These are phyloP conservation scores for Podarcis muralis DNA, from an alignment of 2,113 vertebrate species.

Conservation along the genomic window DNA sequence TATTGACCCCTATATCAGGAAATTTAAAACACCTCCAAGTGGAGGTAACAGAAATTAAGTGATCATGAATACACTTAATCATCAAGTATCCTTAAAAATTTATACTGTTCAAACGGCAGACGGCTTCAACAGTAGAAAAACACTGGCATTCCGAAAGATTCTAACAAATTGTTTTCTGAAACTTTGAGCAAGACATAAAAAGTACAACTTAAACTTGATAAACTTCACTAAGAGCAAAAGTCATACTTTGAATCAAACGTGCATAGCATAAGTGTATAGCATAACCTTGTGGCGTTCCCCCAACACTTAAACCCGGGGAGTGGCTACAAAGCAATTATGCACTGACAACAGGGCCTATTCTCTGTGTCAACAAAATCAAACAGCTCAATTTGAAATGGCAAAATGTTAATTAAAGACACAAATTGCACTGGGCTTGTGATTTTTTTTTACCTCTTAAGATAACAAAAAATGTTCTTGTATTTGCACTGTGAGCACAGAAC, in stretches of 20 bases:
- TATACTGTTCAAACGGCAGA: too few species aligned
- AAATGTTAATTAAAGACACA: conserved; percentile 26
- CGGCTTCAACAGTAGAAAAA: background rate
- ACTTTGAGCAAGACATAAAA: background rate
- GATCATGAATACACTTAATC: background rate
- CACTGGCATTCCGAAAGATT: background rate
- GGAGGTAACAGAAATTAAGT: background rate
- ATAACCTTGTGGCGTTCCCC: background rate
- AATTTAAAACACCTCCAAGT: background rate
- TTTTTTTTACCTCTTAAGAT: conserved; percentile 17
- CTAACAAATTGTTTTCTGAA: background rate
- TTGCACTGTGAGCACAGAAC: background rate
- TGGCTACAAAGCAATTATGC: conserved; percentile 18
- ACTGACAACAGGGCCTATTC: conserved; percentile 33
- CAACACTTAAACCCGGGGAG: conserved; percentile 26
- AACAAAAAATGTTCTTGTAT: background rate
- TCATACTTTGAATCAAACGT: conserved; percentile 22
- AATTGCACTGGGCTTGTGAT: conserved; percentile 1
- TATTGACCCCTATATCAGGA: background rate
- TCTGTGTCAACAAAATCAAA: conserved; percentile 45
- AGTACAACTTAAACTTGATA: background rate
- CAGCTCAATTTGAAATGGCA: conserved; percentile 27
- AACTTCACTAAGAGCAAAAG: background rate
- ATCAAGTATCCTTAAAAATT: background rate
- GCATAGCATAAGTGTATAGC: background rate